Evolutionary conservation across 2,888 invertebrate species (phyloP).

Genomic region (Caenorhabditis sp.): DNA sequence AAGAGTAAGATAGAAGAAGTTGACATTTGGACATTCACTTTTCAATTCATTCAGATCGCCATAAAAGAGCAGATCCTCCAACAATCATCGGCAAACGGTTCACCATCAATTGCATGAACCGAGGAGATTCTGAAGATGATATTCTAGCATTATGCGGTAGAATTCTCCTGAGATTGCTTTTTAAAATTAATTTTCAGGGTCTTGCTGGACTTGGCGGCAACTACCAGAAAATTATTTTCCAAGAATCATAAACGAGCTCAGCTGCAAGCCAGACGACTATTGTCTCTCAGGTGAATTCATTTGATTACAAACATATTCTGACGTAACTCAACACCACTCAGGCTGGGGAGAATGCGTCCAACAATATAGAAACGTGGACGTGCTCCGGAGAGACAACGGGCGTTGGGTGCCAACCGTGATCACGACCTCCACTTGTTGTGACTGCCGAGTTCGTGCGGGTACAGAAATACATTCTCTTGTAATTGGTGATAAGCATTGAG

Average conservation of each 20-base stretch:
- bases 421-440: conserved; percentile 80
- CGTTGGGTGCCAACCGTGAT: conserved; percentile 80
- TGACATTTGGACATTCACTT: too few relatives aligned
- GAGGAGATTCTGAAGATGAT: conserved; percentile 78
- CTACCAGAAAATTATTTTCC: conserved; percentile 81
- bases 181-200: conserved; percentile 50
- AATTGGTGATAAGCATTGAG: conserved; percentile 70
- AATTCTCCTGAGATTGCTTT: background rate
- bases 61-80: conserved; percentile 54
- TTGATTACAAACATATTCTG: background rate
- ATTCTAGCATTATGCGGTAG: conserved; percentile 62
- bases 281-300: conserved; percentile 77
- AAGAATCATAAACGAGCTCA: conserved; percentile 78
- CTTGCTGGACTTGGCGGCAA: conserved; percentile 82
- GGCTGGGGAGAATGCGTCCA: conserved; percentile 82
- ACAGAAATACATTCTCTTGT: conserved; percentile 79
- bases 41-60: conserved; percentile 30
- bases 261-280: conserved; percentile 78
- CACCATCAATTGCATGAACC: conserved; percentile 78
- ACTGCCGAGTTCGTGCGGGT: conserved; percentile 79
- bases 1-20: conserved; percentile 30
- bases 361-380: conserved; percentile 81
- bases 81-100: conserved; percentile 73
- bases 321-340: conserved; percentile 39
- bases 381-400: conserved; percentile 74